Percentiles rank a stretch among this genome's conserved stretches.
Evolutionary conservation across 2,113 vertebrate genomes (phyloP).

Genomic region (Zosterops hypoxanthus): DNA sequence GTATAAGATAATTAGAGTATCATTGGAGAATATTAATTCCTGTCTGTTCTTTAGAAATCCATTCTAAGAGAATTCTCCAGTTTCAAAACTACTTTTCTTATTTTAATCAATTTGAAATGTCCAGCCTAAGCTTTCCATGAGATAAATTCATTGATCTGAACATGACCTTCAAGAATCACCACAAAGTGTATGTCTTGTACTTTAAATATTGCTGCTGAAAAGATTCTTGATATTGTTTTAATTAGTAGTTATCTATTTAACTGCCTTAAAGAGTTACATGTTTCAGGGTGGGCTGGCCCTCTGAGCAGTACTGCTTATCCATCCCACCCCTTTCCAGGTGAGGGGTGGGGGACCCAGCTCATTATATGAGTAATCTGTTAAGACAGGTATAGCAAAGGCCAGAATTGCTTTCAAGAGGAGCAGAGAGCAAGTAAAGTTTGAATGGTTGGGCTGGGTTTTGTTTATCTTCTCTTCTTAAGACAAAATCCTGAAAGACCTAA

Average conservation of each 20-base stretch:
- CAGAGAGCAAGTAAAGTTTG: neutral
- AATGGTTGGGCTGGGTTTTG: neutral
- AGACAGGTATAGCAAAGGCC: neutral
- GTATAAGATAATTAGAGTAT: neutral
- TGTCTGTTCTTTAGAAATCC: neutral
- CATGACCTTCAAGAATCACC: neutral
- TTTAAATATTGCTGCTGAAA: neutral
- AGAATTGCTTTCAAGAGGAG: neutral
- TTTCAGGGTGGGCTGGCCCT: neutral
- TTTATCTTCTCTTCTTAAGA: neutral
- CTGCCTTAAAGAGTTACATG: neutral
- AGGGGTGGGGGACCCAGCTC: neutral
- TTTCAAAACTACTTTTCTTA: neutral
- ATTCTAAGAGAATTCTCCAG: neutral
- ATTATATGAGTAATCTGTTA: neutral
- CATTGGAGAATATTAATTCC: neutral
- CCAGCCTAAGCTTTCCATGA: neutral
- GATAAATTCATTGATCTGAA: neutral
- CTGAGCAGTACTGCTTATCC: neutral
- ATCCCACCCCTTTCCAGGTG: neutral
- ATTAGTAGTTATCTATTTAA: neutral
- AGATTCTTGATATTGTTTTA: neutral
- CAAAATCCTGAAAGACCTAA: neutral
- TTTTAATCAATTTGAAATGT: neutral
- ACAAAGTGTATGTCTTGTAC: neutral